Conservation (phyloP, 1,140 invertebrate species). For the Armadillidium nasatum region DNA sequence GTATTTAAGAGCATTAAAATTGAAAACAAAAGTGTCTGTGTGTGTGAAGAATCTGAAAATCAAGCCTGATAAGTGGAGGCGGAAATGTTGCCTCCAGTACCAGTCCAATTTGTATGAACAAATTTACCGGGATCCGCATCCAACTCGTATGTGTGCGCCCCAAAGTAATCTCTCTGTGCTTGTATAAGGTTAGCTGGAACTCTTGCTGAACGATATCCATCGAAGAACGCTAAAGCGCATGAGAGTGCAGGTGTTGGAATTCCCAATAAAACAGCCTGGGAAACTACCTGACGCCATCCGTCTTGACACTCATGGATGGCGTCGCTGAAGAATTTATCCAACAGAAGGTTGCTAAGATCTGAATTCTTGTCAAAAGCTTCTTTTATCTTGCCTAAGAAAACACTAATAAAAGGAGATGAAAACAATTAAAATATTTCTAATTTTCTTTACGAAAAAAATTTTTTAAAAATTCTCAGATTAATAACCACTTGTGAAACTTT, state of each 20-base stretch:
- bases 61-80: slow-evolving; percentile 91
- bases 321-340: slow-evolving; percentile 90
- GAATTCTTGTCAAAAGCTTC: slow-evolving; percentile 90
- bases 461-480: too few relatives aligned
- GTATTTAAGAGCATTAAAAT: too few relatives aligned
- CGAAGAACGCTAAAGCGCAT: slow-evolving; percentile 93
- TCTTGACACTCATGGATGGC: slow-evolving; percentile 74
- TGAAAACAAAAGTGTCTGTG: too few relatives aligned
- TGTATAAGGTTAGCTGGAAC: slow-evolving; percentile 90
- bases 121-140: slow-evolving; percentile 79
- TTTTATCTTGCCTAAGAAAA: slow-evolving; percentile 96
- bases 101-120: slow-evolving; percentile 98
- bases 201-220: slow-evolving; percentile 77
- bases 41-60: not conserved
- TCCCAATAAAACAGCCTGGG: slow-evolving; percentile 62
- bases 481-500: too few relatives aligned
- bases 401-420: slow-evolving; percentile 54
- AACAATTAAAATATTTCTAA: too few relatives aligned
- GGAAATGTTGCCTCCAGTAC: slow-evolving; percentile 91
- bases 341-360: slow-evolving; percentile 77
- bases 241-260: slow-evolving; percentile 89
- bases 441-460: too few relatives aligned
- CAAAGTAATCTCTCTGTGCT: slow-evolving; percentile 98
- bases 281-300: slow-evolving; percentile 60
- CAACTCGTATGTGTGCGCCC: slow-evolving; percentile 96